Percentiles rank a stretch among this genome's conserved stretches.
These are phyloP conservation scores for Melanotaenia duboulayi DNA, from an alignment of 2,113 vertebrate species.

Conservation along the genomic window DNA sequence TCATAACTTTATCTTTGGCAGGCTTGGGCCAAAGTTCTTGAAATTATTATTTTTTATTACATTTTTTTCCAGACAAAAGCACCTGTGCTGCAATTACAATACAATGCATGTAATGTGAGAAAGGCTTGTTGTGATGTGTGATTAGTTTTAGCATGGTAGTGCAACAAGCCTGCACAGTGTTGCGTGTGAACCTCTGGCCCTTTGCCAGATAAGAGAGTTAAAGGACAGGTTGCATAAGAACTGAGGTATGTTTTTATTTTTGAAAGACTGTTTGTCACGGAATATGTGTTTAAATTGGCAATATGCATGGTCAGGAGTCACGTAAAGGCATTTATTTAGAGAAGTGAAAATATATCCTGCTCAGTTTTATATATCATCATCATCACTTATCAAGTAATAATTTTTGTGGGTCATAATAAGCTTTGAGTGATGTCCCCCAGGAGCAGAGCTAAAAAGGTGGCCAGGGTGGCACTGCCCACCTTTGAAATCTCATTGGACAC, in stretches of 20 bases:
- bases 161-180: slow-evolving; percentile 67
- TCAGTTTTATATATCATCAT: neutral
- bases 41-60: slow-evolving; percentile 20
- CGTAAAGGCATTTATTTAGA: slow-evolving; percentile 29
- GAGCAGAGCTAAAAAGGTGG: no score
- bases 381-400: slow-evolving; percentile 1
- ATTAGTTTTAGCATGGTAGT: slow-evolving; percentile 37
- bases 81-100: slow-evolving; percentile 7
- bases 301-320: slow-evolving; percentile 41
- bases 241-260: slow-evolving; percentile 62
- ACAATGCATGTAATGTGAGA: slow-evolving; percentile 58
- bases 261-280: slow-evolving; percentile 51
- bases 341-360: slow-evolving; percentile 25
- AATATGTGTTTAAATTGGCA: slow-evolving; percentile 56
- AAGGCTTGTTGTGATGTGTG: slow-evolving; percentile 58
- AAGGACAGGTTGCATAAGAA: slow-evolving; percentile 73
- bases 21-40: slow-evolving; percentile 18
- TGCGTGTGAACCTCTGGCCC: slow-evolving; percentile 81
- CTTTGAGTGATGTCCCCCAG: no score
- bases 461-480: no score
- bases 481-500: no score
- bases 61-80: slow-evolving; percentile 16
- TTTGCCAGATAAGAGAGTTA: slow-evolving; percentile 64
- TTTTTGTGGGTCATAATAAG: neutral
- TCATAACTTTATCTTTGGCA: slow-evolving; percentile 46